Evolutionary conservation across 2,113 vertebrate genomes (phyloP).

Genomic region (Epinephelus fuscoguttatus): DNA sequence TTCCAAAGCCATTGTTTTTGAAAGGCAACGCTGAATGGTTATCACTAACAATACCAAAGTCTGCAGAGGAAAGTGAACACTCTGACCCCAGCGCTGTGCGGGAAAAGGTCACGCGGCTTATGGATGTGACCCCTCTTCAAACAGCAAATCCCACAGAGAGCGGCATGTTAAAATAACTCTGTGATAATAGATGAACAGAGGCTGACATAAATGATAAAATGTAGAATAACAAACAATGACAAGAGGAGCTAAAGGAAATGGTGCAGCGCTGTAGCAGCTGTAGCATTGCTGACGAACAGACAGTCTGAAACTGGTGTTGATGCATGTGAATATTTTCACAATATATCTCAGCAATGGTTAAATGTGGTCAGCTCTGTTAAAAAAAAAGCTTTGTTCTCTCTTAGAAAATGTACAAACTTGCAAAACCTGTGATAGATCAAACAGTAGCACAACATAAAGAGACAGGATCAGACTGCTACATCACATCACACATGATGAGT

Average conservation of each 20-base stretch:
- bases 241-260: conserved; percentile 1
- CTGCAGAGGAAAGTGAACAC: conserved; percentile 35
- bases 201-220: conserved; percentile 33
- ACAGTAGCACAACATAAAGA: not conserved
- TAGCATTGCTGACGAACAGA: not conserved
- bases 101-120: conserved; percentile 39
- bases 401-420: not conserved
- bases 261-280: not conserved
- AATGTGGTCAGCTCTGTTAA: not conserved
- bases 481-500: not conserved
- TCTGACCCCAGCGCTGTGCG: not conserved
- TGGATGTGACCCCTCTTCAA: conserved; percentile 46
- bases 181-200: conserved; percentile 21
- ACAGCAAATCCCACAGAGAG: conserved; percentile 25
- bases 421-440: not conserved
- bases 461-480: not conserved
- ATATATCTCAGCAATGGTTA: not conserved
- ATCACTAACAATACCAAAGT: conserved; percentile 39
- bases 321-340: not conserved
- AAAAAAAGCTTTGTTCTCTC: not conserved
- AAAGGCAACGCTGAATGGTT: conserved; percentile 33
- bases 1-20: conserved; percentile 53
- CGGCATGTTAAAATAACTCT: conserved; percentile 19
- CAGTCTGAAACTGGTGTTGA: not conserved
- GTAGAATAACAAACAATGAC: conserved; percentile 31